Percentiles rank a stretch among this genome's conserved stretches.
Conservation (phyloP, 37 sponge, comb jelly and placozoan species). For the Cladorhizidae sp. region DNA sequence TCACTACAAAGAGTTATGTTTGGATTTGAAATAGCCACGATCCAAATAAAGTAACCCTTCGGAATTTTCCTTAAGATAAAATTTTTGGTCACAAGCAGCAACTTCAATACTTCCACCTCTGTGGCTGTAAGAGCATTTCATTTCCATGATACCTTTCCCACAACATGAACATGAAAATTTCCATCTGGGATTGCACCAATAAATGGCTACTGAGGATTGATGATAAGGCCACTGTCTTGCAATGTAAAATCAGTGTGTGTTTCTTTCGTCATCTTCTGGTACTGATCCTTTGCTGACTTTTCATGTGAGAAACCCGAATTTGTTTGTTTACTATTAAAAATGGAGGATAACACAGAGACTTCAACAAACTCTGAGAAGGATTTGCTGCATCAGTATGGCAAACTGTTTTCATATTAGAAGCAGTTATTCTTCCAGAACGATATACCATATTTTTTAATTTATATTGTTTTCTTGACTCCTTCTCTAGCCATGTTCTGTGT, state of each 20-base stretch:
- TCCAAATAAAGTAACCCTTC: not conserved
- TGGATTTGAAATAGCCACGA: not conserved
- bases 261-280: too few species aligned
- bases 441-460: conserved; percentile 22
- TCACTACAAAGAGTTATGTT: not conserved
- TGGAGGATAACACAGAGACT: conserved; percentile 45
- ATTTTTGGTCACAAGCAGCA: not conserved
- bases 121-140: not conserved
- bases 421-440: too few species aligned
- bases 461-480: conserved; percentile 13
- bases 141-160: not conserved
- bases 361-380: too few species aligned
- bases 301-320: not conserved
- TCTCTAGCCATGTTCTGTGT: not conserved
- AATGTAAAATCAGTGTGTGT: too few species aligned
- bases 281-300: too few species aligned
- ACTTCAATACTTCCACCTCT: too few species aligned
- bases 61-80: not conserved
- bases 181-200: not conserved
- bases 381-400: too few species aligned
- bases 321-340: not conserved
- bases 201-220: too few species aligned
- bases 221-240: too few species aligned
- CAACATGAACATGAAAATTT: not conserved
- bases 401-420: too few species aligned